Evolutionary conservation across 2,113 vertebrate species (phyloP), one percentile per base, ranked within the genome.

Genomic region (Tamias sibiricus): DNA sequence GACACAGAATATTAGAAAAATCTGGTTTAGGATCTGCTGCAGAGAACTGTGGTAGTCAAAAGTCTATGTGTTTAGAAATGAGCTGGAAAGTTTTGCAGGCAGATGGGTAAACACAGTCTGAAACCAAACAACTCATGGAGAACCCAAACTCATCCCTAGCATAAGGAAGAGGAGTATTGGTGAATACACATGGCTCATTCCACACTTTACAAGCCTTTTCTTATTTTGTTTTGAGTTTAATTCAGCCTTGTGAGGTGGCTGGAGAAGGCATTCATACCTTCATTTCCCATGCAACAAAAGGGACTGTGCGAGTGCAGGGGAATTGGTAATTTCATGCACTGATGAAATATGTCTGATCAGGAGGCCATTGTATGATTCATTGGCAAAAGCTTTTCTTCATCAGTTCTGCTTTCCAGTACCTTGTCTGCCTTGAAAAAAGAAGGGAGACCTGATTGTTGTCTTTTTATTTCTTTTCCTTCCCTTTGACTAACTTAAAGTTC

Each of bases 211-310:
- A 52, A 92, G 22, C 9, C 19, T 40, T 87, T 87, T 1, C 35
- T 95, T 90, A 72, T 88, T 95, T 80, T 9, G 26, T 57, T 74
- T 89, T 76, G 22, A 79, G 9, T 89, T 93, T 95, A 4, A 69
- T 40, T 69, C 2, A 52, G 4, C 12, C 30, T 85, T 72, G 8
- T 81, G 20, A 72, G 4, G 9, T 16, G 77, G 44, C 54, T 42
- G 8, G 20, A 85, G 44, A 37, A 89, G 16, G 57, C 11, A 79
- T 57, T 64, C 69, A 57, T 76, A 66, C 26, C 7, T 44, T 76
- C 13, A 42, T 16, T 87, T 94, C 57, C 20, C 35, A 47, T 26
- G 40, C 7, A 57, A 72, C 24, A 68, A 74, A 80, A 74, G 26
- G 10, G 54, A 26, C 3, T 72, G 20, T 89, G 28, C 28, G 64